Evolutionary conservation across 2,113 vertebrate species (phyloP).

Genomic region (Callithrix jacchus): DNA sequence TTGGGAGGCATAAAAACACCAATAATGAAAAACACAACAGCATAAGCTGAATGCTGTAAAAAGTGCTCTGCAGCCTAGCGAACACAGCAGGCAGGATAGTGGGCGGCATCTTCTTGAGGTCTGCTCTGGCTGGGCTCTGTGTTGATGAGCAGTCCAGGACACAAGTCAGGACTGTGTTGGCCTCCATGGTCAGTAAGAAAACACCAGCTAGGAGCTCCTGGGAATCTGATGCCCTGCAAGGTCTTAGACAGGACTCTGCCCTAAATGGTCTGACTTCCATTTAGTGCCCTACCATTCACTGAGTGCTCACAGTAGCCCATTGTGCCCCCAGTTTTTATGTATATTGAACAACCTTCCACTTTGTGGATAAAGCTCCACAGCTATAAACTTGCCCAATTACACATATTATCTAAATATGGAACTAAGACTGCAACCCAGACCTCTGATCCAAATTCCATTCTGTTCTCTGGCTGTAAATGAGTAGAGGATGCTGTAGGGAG

Average conservation of each 20-base stretch:
- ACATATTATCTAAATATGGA: not conserved
- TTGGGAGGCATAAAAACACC: not conserved
- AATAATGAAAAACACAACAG: not conserved
- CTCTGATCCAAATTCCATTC: not conserved
- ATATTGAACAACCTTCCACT: not conserved
- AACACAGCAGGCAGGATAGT: too few species aligned
- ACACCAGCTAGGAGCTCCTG: not conserved
- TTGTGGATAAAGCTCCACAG: not conserved
- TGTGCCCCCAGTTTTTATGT: not conserved
- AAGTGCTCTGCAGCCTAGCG: not conserved
- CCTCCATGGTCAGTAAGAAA: not conserved
- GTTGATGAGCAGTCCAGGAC: not conserved
- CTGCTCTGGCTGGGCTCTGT: not conserved
- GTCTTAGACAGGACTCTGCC: not conserved
- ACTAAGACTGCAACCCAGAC: not conserved
- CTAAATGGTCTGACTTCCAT: not conserved
- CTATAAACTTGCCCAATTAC: not conserved
- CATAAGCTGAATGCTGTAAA: not conserved
- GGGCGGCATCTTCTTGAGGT: not conserved
- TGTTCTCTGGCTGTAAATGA: not conserved
- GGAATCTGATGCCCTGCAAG: not conserved
- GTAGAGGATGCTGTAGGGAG: not conserved
- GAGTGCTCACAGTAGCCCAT: not conserved
- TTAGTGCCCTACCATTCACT: not conserved
- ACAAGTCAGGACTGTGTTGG: fast-evolving